These are phyloP conservation scores for Platerodrilus igneus DNA, from an alignment of 2,888 invertebrate genomes.

Conservation along the genomic window DNA sequence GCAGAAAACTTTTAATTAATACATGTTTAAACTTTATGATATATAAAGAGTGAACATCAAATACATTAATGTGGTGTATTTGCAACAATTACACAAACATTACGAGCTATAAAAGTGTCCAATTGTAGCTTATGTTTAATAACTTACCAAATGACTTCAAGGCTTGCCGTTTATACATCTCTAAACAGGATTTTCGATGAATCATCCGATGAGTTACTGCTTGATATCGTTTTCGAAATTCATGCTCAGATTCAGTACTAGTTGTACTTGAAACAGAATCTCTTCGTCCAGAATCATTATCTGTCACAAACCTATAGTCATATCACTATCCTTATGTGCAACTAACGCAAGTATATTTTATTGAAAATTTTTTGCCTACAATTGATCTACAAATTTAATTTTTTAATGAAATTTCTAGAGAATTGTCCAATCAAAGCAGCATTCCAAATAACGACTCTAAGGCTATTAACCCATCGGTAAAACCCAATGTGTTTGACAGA, in stretches of 20 bases:
- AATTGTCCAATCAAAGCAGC: too few relatives aligned
- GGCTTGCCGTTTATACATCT: conserved; percentile 81
- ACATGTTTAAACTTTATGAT: too few relatives aligned
- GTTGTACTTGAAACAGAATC: conserved; percentile 51
- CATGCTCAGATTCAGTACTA: conserved; percentile 76
- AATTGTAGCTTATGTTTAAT: too few relatives aligned
- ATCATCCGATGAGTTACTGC: conserved; percentile 85
- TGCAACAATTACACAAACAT: conserved; percentile 3
- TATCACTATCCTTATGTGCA: conserved; percentile 2
- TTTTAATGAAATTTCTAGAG: too few relatives aligned
- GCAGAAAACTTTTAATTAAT: too few relatives aligned
- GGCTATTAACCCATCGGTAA: too few relatives aligned
- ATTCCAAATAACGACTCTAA: too few relatives aligned
- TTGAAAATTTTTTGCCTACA: background rate
- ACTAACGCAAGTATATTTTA: too few relatives aligned
- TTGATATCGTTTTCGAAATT: conserved; percentile 80
- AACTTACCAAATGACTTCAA: conserved; percentile 79
- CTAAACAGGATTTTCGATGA: conserved; percentile 83
- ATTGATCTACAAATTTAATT: background rate
- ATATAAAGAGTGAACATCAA: background rate
- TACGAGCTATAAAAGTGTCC: conserved; percentile 5
- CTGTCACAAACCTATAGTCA: conserved; percentile 24
- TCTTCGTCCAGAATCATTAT: conserved; percentile 49
- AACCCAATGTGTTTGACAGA: too few relatives aligned
- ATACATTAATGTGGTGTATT: background rate